Evolutionary conservation across 2,888 invertebrate genomes (phyloP).

Genomic region (Caenorhabditis macrosperma): DNA sequence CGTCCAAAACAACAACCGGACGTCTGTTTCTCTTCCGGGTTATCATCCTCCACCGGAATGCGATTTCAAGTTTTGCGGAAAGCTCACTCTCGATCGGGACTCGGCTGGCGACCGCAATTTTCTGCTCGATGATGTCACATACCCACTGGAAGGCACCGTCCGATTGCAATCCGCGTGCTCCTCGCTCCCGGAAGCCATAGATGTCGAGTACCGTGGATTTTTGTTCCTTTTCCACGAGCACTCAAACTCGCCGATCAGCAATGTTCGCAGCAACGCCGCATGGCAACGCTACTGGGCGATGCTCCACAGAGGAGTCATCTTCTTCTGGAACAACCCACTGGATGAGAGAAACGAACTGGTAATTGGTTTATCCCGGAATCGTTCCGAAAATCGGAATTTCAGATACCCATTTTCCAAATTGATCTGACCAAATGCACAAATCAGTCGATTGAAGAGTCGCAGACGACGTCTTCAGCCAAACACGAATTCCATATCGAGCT

Average conservation of each 20-base stretch:
- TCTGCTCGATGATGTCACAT: constrained; percentile 69
- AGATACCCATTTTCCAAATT: constrained; percentile 60
- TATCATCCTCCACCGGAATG: constrained; percentile 49
- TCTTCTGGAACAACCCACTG: constrained; percentile 70
- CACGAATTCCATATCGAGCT: constrained; percentile 82
- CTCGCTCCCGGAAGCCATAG: constrained; percentile 66
- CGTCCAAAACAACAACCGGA: no score
- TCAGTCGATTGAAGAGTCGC: constrained; percentile 54
- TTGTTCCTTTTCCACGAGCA: constrained; percentile 64
- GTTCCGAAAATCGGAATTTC: background rate
- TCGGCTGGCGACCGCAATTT: constrained; percentile 59
- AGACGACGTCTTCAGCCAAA: constrained; percentile 1
- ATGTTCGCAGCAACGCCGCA: constrained; percentile 11
- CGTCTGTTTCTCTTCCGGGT: constrained; percentile 39
- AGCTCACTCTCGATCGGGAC: constrained; percentile 55
- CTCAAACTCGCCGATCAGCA: constrained; percentile 29
- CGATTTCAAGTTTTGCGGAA: constrained; percentile 60
- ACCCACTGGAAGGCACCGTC: constrained; percentile 74
- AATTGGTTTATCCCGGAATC: background rate
- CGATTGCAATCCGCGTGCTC: constrained; percentile 63
- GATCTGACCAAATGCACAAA: constrained; percentile 70
- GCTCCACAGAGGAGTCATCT: constrained; percentile 67
- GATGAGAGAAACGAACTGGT: constrained; percentile 68
- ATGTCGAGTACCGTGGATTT: constrained; percentile 69
- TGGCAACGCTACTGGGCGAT: constrained; percentile 74